Evolutionary conservation across 2,888 invertebrate genomes (phyloP), one percentile per base, ranked within the genome.

Genomic region (Ceratothoa steindachneri): DNA sequence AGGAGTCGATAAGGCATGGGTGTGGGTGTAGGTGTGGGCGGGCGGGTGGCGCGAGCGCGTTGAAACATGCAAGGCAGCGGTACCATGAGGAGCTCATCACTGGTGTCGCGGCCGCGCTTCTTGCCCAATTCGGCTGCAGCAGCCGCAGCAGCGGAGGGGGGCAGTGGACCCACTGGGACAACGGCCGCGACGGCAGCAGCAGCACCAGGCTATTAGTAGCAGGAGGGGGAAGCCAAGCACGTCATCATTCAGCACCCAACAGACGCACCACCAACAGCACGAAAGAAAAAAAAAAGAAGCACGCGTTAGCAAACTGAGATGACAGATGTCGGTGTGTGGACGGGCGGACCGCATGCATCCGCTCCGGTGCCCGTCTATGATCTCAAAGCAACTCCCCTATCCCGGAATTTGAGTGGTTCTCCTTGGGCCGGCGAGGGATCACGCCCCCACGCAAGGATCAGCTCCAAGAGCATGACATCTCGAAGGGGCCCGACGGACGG

Each of bases 1-100:
- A 24, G 60, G 22, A 12, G 60, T n/a, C 19, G 60, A 12, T 24
- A 24, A 12, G 12, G 60, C 60, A 12, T 60, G 12, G 22, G n/a
- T n/a, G n/a, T n/a, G n/a, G n/a, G n/a, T n/a, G n/a, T n/a, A 41
- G 41, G 41, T 9, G 15, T 9, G 15, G 41, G 15, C 2, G 12
- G 24, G 60, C 60, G 60, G 60, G 22, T 24, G 60, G 60, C 19
- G 60, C 12, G 22, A 24, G 19, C 27, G 60, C 60, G n/a, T 60
- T 24, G 22, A 41, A 85, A 87, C 88, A 89, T 89, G 89, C 89
- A 89, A 89, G 87, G 87, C 87, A 86, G 64, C 87, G 90, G 92
- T 95, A 95, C 95, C 95, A 95, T 93, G 91, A 95, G 89, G 89
- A 92, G 89, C 88, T 92, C 92, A 88, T 91, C 91, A 88, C 90